Base-by-base conservation (phyloP, 30 jellyfish, hydroid and myxozoan genomes). In the Turritopsis rubra region DNA sequence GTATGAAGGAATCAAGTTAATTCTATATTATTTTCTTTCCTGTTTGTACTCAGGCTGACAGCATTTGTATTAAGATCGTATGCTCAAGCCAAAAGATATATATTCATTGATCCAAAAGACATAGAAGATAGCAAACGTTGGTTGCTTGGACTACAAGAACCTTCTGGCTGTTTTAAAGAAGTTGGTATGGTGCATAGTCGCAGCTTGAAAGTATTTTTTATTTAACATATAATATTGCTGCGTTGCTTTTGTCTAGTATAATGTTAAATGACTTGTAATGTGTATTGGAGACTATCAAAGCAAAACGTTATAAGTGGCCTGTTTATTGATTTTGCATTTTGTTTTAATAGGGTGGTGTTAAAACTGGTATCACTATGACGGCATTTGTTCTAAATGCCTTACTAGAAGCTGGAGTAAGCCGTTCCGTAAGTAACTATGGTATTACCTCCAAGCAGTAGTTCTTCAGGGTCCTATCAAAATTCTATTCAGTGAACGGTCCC, bases 41-140 rank as follows among this genome's bases (percentile, higher is more conserved):
- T 23, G 18, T 1, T 72, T 74, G 20, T 0, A 30, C 65, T 31
- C 0, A 89, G 96, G 96, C 66, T 89, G 65, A 85, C 96, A 8
- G 96, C 96, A 24, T 89, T 89, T 76, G 96, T 89, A 17, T 78
- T 89, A 26, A 89, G 81, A 80, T 89, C 96, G 24, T 89, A 80
- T 52, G 91, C 95, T 17, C 91, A 89, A 75, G 96, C 96, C 25
- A 76, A 52, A 30, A 83, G 82, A 19, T 84, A 65, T 77, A 85
- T 89, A 5, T 66, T 29, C 83, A 86, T 89, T 72, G 96, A 89
- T 65, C 75, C 85, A 20, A 81, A 85, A 0, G 96, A 89, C 18
- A 54, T 89, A 19, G 28, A 29, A 0, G 75, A 26, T 60, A 75
- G 85, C 26, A 75, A 27, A 75, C 26, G 66, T 0, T 89, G 91